phyloP scores from a whole-genome alignment of 2,888 invertebrate genomes.

The Apamea sordens region DNA sequence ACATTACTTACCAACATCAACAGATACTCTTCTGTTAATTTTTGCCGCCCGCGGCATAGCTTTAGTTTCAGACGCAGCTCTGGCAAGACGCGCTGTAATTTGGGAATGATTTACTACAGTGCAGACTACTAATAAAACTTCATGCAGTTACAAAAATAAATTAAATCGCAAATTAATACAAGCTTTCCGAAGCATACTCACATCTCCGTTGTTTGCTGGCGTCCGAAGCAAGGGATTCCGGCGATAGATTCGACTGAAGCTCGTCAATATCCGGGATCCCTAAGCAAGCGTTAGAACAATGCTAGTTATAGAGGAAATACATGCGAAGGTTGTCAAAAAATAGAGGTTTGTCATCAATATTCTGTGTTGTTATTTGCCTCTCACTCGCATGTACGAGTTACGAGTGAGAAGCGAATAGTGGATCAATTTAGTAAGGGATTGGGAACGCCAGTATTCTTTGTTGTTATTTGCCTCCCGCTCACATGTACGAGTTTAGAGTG shows the following conservation, averaged over 20 bases:
- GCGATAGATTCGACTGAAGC: constrained; percentile 67
- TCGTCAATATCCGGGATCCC: constrained; percentile 78
- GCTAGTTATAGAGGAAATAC: constrained; percentile 52
- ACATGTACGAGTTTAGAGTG: background rate
- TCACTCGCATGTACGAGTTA: constrained; percentile 7
- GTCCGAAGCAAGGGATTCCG: constrained; percentile 73
- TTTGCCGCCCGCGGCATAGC: constrained; percentile 76
- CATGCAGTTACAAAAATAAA: constrained; percentile 25
- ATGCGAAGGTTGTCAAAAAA: constrained; percentile 14
- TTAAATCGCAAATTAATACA: constrained; percentile 24
- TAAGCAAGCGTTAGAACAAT: constrained; percentile 67
- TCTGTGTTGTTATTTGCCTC: constrained; percentile 7
- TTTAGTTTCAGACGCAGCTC: constrained; percentile 83
- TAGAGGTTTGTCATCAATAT: background rate
- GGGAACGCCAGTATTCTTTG: background rate
- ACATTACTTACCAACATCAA: constrained; percentile 79
- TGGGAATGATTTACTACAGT: constrained; percentile 5
- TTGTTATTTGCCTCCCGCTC: constrained; percentile 13
- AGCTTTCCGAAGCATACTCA: constrained; percentile 61
- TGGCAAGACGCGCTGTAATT: constrained; percentile 76
- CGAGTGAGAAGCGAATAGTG: constrained; percentile 2
- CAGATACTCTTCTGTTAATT: constrained; percentile 79
- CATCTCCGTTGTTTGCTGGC: constrained; percentile 70
- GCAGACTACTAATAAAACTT: constrained; percentile 2
- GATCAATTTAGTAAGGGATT: background rate